phyloP scores from a whole-genome alignment of 2,113 vertebrate genomes.

The Ceuthmochares aereus region DNA sequence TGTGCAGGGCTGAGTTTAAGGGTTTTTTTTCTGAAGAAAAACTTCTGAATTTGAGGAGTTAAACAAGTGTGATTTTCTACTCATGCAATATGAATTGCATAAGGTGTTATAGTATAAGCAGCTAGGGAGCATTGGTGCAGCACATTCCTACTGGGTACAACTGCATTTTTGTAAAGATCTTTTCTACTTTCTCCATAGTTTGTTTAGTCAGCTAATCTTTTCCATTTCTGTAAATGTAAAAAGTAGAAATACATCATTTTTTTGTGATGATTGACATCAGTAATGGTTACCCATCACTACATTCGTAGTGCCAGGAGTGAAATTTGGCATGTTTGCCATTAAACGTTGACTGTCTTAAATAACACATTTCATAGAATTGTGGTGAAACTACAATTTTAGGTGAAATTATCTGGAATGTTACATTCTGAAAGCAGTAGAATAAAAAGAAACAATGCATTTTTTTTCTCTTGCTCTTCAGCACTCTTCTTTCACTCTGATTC shows the following conservation, averaged over 20 bases:
- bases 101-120: neutral
- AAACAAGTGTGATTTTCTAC: neutral
- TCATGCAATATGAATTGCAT: neutral
- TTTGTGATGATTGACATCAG: neutral
- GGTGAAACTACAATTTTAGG: neutral
- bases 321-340: neutral
- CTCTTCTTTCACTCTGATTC: neutral
- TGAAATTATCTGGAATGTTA: neutral
- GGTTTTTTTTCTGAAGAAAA: neutral
- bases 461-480: neutral
- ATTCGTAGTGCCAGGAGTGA: neutral
- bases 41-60: constrained; percentile 13
- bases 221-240: neutral
- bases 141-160: neutral
- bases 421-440: neutral
- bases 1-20: neutral
- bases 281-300: neutral
- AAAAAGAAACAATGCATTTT: neutral
- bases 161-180: neutral
- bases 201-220: neutral
- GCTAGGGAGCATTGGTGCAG: neutral
- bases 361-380: neutral
- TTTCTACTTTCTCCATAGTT: neutral
- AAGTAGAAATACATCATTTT: neutral
- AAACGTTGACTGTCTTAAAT: neutral